Base-by-base conservation (phyloP, 2,797 vertebrate species). In the Acrossocheilus wenchowensis region DNA sequence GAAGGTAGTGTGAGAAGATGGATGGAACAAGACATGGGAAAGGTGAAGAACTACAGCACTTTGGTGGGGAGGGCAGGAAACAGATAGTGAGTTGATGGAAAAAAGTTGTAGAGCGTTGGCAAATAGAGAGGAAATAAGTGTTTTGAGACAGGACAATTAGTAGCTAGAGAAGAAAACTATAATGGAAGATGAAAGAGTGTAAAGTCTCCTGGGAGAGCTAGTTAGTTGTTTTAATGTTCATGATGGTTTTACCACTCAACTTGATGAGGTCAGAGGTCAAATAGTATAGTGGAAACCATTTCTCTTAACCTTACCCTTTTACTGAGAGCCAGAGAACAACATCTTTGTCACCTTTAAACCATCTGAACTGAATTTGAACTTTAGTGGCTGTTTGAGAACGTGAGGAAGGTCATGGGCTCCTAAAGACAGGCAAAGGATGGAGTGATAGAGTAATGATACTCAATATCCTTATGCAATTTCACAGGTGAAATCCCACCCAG, bases 161-260 rank as follows among this genome's bases (percentile, higher is more conserved):
- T 41, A 34, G 60, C 26, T 30, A 43, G 21, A 41, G 43, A 66
- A 73, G 50, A 68, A 82, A 64, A 62, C 39, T 43, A 57, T 34
- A 81, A 9, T 78, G 72, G 73, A 66, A 23, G 73, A 62, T 78
- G 41, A 86, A 52, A 66, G 72, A 26, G 73, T 74, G 57, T 66
- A 3, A 66, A 66, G 69, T 86, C 90, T 89, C 90, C 6, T 23
- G 91, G 87, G 91, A 90, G 87, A 1, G 50, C 64, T 89, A 86
- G 84, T 66, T 87, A 92, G 91, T 86, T 90, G 89, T 81, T 74
- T 68, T 60, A 86, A 91, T 91, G 91, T 84, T 89, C 80, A 90
- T 91, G 93, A 92, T 91, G 94, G 94, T 88, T 94, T 94, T 94
- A 91, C 91, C 80, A 43, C 90, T 94, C 85, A 89, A 82, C 88